A percentile compares a stretch with the other conserved stretches of the same genome.
Conservation (phyloP, 1,140 invertebrate species). For the Druon quercuslanigerum region DNA sequence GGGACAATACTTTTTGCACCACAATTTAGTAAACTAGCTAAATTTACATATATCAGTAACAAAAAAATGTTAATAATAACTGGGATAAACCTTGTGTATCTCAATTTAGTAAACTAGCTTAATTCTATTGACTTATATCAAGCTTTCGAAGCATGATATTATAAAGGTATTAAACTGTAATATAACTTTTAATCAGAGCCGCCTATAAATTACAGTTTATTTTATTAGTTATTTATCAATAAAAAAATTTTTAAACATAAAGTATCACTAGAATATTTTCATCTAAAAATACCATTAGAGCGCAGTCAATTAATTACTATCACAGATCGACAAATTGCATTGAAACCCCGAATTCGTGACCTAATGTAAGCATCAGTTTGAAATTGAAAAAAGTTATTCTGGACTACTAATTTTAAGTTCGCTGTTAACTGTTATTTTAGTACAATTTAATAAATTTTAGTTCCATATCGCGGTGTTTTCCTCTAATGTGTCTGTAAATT, state of each 20-base stretch:
- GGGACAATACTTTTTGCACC: no score
- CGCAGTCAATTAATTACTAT: neutral
- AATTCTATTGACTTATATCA: no score
- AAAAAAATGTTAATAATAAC: no score
- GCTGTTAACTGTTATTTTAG: constrained; percentile 30
- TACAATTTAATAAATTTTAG: constrained; percentile 49
- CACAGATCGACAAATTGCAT: neutral
- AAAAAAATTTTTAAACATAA: neutral
- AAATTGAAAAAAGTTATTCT: no score
- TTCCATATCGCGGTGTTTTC: constrained; percentile 49
- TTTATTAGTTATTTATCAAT: neutral
- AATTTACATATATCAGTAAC: no score
- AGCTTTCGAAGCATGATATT: no score
- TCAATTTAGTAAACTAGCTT: no score
- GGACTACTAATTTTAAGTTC: no score
- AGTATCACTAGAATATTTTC: neutral
- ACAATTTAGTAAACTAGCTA: no score
- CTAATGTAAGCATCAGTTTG: neutral
- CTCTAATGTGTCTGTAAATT: constrained; percentile 68
- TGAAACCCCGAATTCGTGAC: neutral
- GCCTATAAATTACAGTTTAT: neutral
- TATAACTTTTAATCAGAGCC: no score
- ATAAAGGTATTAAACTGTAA: no score
- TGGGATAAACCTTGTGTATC: no score
- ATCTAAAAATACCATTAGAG: neutral